Evolutionary conservation across 2,797 vertebrate species (phyloP).

Genomic region (Danio jaintianensis): DNA sequence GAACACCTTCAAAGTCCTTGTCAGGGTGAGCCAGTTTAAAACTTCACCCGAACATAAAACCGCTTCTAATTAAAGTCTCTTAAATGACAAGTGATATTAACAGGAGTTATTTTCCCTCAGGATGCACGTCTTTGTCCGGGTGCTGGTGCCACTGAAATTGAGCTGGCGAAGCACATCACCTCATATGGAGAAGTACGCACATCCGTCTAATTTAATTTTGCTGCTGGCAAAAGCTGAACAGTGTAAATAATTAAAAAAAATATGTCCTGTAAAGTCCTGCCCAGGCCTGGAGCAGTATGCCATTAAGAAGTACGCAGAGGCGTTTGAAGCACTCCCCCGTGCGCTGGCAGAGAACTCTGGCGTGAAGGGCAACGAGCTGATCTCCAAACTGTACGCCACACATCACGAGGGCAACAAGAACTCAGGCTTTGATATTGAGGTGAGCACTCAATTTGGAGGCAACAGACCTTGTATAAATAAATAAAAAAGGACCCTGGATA

Average conservation of each 20-base stretch:
- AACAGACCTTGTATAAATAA: neutral
- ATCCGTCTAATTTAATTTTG: neutral
- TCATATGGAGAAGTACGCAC: slow-evolving; percentile 92
- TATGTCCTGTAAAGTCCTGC: slow-evolving; percentile 81
- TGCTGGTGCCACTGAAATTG: slow-evolving; percentile 95
- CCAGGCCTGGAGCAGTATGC: slow-evolving; percentile 97
- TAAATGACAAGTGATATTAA: neutral
- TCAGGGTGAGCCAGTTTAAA: slow-evolving; percentile 80
- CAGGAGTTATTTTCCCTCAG: slow-evolving; percentile 69
- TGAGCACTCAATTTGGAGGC: slow-evolving; percentile 60
- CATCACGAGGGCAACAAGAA: slow-evolving; percentile 98
- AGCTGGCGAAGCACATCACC: slow-evolving; percentile 92
- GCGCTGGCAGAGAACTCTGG: slow-evolving; percentile 97
- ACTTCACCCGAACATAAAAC: neutral
- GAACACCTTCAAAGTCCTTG: slow-evolving; percentile 97
- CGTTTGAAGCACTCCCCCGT: slow-evolving; percentile 91
- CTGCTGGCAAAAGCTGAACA: neutral
- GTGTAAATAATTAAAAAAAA: neutral
- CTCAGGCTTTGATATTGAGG: slow-evolving; percentile 96
- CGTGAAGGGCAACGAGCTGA: slow-evolving; percentile 92
- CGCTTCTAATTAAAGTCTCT: neutral
- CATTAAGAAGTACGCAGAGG: slow-evolving; percentile 97
- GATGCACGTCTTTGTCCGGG: slow-evolving; percentile 94
- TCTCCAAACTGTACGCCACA: slow-evolving; percentile 93
- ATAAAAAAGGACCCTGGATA: too few species aligned